Percentiles rank a stretch among this genome's conserved stretches.
These are phyloP conservation scores for Chymomyza procnemis DNA, from an alignment of 2,888 invertebrate genomes.

Conservation along the genomic window DNA sequence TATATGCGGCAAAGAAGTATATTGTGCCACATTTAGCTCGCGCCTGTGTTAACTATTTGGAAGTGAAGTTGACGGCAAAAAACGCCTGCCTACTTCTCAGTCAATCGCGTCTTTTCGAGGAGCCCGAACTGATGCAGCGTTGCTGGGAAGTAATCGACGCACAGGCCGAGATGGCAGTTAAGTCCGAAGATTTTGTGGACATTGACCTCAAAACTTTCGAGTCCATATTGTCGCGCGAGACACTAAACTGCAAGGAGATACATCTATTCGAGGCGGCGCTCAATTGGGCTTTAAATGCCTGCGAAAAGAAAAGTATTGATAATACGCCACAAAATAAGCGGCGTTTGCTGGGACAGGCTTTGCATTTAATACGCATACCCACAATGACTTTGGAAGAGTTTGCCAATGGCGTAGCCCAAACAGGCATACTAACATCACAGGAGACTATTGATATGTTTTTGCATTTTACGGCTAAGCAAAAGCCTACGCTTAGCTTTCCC, in stretches of 20 bases:
- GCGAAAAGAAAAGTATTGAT: constrained; percentile 89
- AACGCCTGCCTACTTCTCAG: constrained; percentile 97
- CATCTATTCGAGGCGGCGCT: constrained; percentile 93
- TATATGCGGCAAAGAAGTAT: constrained; percentile 98
- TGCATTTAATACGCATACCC: constrained; percentile 94
- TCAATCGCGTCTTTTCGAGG: constrained; percentile 96
- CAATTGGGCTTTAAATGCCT: constrained; percentile 96
- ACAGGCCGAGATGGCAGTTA: constrained; percentile 95
- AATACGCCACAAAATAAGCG: constrained; percentile 89
- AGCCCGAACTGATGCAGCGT: constrained; percentile 96
- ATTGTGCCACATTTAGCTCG: constrained; percentile 95
- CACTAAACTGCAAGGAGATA: constrained; percentile 96
- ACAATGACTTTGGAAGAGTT: constrained; percentile 96
- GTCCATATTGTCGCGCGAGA: constrained; percentile 94
- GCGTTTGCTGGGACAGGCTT: constrained; percentile 86
- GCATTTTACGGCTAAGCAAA: constrained; percentile 93
- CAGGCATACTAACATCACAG: constrained; percentile 92
- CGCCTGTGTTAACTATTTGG: constrained; percentile 96
- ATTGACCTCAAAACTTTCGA: constrained; percentile 95
- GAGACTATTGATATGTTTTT: constrained; percentile 97
- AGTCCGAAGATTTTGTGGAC: constrained; percentile 96
- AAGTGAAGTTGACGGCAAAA: constrained; percentile 96
- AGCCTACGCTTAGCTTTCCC: constrained; percentile 90
- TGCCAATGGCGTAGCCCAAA: constrained; percentile 96
- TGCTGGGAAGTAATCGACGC: constrained; percentile 99